Conservation (phyloP, 2,113 vertebrate species). For the Steatornis caripensis region DNA sequence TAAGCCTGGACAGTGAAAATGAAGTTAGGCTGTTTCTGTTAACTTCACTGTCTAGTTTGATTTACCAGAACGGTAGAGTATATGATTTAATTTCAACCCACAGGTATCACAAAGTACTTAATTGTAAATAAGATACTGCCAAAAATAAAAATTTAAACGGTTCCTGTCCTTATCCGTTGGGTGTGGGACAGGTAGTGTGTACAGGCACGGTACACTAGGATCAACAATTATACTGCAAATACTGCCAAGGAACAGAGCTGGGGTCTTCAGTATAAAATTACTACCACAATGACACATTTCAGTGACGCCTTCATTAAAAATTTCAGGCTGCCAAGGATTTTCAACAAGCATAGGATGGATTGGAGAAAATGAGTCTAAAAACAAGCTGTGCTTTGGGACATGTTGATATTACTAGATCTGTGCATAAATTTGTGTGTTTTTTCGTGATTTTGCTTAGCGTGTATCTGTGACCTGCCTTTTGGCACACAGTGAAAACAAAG, state of each 20-base stretch:
- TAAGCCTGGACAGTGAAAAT: background rate
- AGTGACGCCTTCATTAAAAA: background rate
- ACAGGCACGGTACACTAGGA: background rate
- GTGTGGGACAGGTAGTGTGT: background rate
- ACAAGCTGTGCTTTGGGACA: background rate
- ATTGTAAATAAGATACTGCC: background rate
- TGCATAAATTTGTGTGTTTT: background rate
- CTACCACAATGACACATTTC: background rate
- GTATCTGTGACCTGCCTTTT: slow-evolving; percentile 43
- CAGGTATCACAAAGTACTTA: background rate
- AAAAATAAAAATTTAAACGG: background rate
- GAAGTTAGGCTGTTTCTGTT: background rate
- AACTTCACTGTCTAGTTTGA: background rate
- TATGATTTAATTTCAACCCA: background rate
- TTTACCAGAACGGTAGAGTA: background rate
- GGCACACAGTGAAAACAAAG: slow-evolving; percentile 63
- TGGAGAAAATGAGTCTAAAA: background rate
- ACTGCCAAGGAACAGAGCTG: background rate
- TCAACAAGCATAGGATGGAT: background rate
- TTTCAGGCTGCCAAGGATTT: background rate
- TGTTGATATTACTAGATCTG: background rate
- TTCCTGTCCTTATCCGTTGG: background rate
- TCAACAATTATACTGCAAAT: background rate
- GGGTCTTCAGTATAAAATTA: background rate
- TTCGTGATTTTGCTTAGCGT: background rate